Evolutionary conservation across 2,888 invertebrate species (phyloP).

Genomic region (Osmoderma eremita): DNA sequence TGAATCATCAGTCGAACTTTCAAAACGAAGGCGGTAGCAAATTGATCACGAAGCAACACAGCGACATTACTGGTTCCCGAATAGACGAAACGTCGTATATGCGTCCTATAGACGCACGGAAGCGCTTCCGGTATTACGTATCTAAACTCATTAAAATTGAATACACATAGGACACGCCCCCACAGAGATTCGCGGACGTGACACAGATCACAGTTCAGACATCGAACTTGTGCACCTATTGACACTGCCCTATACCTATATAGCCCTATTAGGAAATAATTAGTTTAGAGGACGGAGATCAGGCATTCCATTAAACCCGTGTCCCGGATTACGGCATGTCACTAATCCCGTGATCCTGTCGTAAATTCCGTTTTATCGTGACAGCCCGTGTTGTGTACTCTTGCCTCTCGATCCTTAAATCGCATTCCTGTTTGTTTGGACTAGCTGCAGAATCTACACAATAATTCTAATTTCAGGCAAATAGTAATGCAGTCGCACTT

Average conservation of each 20-base stretch:
- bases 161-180: slow-evolving; percentile 26
- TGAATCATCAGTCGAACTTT: too few species aligned
- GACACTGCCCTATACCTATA: slow-evolving; percentile 46
- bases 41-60: too few species aligned
- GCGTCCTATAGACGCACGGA: too few species aligned
- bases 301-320: slow-evolving; percentile 55
- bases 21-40: too few species aligned
- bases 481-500: slow-evolving; percentile 11
- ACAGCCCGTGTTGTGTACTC: slow-evolving; percentile 52
- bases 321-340: slow-evolving; percentile 54
- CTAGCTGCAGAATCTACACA: slow-evolving; percentile 17
- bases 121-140: slow-evolving; percentile 17
- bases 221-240: slow-evolving; percentile 44
- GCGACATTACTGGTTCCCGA: too few species aligned
- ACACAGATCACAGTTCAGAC: slow-evolving; percentile 38
- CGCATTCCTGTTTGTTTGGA: slow-evolving; percentile 33
- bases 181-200: slow-evolving; percentile 32
- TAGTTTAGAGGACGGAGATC: slow-evolving; percentile 56
- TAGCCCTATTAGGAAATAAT: slow-evolving; percentile 51
- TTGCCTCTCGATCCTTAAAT: slow-evolving; percentile 46
- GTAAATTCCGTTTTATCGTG: slow-evolving; percentile 58
- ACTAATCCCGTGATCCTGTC: slow-evolving; percentile 57
- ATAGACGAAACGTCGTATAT: too few species aligned
- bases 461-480: slow-evolving; percentile 15
- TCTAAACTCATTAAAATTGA: slow-evolving; percentile 30